Percentiles rank a stretch among this genome's conserved stretches.
Evolutionary conservation across 2,888 invertebrate species (phyloP).

Genomic region (Drosophila macrospina): DNA sequence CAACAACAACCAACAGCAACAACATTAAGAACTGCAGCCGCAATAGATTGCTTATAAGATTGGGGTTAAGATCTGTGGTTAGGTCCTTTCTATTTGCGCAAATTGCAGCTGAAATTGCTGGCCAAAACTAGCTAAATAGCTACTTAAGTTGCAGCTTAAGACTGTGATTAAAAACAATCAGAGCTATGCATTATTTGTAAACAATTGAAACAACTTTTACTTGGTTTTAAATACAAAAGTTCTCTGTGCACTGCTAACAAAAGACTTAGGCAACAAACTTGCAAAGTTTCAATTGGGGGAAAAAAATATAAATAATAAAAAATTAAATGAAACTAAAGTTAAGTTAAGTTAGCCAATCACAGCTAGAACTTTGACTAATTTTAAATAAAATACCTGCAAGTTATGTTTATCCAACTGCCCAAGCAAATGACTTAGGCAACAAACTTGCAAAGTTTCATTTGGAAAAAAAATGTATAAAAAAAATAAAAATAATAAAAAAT

Average conservation of each 20-base stretch:
- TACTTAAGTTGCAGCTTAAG: slow-evolving; percentile 1
- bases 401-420: no score
- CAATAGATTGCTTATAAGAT: slow-evolving; percentile 48
- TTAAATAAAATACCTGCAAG: no score
- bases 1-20: slow-evolving; percentile 17
- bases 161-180: slow-evolving; percentile 4
- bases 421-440: slow-evolving; percentile 56
- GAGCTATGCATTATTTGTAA: no score
- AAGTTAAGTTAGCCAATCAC: not conserved
- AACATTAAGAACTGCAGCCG: slow-evolving; percentile 11
- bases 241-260: slow-evolving; percentile 1
- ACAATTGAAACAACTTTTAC: not conserved
- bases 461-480: no score
- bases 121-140: not conserved
- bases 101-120: slow-evolving; percentile 1
- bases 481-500: not conserved
- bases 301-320: not conserved
- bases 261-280: slow-evolving; percentile 56
- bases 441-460: slow-evolving; percentile 22
- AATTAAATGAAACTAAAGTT: not conserved
- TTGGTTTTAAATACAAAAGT: not conserved
- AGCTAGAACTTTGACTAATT: not conserved
- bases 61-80: slow-evolving; percentile 61
- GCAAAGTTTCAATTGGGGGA: not conserved
- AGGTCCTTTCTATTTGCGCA: slow-evolving; percentile 44